Evolutionary conservation across 1,140 invertebrate genomes (phyloP).

Genomic region (Lerema accius): DNA sequence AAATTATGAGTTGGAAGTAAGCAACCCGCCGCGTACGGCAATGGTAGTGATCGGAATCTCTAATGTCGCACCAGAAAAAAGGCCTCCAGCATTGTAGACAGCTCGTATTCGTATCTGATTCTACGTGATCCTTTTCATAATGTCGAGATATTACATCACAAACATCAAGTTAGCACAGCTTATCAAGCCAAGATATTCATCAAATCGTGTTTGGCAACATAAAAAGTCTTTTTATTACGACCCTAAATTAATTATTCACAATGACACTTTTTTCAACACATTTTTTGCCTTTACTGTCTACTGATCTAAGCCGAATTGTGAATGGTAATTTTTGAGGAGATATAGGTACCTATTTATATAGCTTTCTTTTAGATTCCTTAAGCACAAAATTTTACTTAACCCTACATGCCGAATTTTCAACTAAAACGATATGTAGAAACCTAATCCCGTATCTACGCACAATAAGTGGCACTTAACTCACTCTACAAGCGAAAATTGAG

Average conservation of each 20-base stretch:
- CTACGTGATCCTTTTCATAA: constrained; percentile 48
- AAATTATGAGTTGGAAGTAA: constrained; percentile 54
- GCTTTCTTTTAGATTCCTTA: no score
- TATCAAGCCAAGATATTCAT: no score
- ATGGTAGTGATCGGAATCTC: constrained; percentile 51
- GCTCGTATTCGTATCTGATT: constrained; percentile 37
- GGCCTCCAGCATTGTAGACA: constrained; percentile 35
- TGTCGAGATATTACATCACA: constrained; percentile 27
- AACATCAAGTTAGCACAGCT: constrained; percentile 27
- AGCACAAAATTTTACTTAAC: no score
- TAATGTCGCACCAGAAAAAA: constrained; percentile 45
- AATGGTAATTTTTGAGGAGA: no score
- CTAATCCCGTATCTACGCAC: constrained; percentile 32
- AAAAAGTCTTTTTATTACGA: constrained; percentile 3
- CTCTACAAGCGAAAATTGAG: constrained; percentile 41
- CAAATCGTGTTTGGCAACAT: constrained; percentile 7
- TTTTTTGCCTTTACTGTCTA: no score
- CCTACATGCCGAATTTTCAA: not conserved
- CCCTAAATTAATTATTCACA: no score
- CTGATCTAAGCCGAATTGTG: no score
- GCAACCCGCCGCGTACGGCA: constrained; percentile 37
- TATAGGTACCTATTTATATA: no score
- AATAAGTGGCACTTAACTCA: constrained; percentile 44
- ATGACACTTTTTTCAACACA: no score
- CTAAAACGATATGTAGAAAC: constrained; percentile 3